Conservation (phyloP, 1,140 invertebrate genomes). For the Brachystomella parvula region DNA sequence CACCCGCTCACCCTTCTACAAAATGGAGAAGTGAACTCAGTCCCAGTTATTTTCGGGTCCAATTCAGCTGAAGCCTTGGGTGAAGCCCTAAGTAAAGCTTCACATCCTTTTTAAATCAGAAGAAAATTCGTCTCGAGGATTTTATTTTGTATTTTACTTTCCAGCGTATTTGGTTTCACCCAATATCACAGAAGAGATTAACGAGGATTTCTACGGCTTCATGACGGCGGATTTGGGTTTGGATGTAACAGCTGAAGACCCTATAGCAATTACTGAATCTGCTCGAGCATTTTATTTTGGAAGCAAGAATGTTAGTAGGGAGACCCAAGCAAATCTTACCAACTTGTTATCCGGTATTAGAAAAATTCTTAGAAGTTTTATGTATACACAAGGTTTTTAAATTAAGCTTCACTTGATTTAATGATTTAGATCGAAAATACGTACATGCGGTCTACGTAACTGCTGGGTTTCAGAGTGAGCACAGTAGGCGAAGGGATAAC, state of each 20-base stretch:
- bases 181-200: background rate
- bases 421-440: constrained; percentile 15
- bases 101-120: too few species aligned
- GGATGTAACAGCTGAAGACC: background rate
- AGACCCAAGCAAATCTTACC: constrained; percentile 46
- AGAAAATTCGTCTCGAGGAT: too few species aligned
- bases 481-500: background rate
- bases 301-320: constrained; percentile 45
- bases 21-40: constrained; percentile 14
- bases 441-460: constrained; percentile 10
- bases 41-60: constrained; percentile 23
- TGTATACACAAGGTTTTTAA: too few species aligned
- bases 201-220: background rate
- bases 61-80: constrained; percentile 16
- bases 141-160: background rate
- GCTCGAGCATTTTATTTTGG: constrained; percentile 51
- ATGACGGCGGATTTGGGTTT: background rate
- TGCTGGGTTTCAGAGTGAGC: constrained; percentile 13
- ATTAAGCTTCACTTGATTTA: too few species aligned
- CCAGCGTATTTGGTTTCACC: background rate
- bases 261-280: background rate
- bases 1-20: constrained; percentile 15
- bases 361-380: too few species aligned
- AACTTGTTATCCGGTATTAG: constrained; percentile 44
- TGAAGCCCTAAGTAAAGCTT: background rate